Conservation (phyloP, 2,888 invertebrate species). For the Cancer borealis region DNA sequence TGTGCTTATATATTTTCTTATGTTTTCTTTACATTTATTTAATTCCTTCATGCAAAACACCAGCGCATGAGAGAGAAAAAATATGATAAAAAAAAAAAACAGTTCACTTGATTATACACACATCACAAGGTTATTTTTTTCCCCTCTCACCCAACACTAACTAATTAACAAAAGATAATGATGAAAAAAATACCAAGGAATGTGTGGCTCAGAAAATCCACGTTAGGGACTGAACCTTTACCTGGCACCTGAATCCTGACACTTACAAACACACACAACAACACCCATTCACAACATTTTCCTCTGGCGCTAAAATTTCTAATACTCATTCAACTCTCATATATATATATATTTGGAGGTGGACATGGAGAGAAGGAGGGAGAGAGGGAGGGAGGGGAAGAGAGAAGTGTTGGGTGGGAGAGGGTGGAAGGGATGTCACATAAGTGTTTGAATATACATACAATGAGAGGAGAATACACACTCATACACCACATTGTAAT, state of each 20-base stretch:
- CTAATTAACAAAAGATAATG: not conserved
- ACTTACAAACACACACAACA: not conserved
- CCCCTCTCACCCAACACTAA: not conserved
- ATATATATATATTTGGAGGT: conserved; percentile 50
- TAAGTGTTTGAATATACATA: not conserved
- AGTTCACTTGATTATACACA: not conserved
- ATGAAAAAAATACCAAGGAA: not conserved
- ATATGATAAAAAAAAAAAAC: not conserved
- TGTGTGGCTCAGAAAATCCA: not conserved
- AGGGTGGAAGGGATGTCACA: not conserved
- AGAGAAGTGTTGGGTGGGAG: not conserved
- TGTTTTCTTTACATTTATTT: not conserved
- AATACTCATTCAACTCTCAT: conserved; percentile 22
- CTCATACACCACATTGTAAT: not conserved
- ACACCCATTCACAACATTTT: not conserved
- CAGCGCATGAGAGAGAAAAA: not conserved
- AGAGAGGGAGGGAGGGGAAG: not conserved
- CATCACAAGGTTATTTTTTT: not conserved
- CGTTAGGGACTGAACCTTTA: not conserved
- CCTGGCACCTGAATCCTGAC: not conserved
- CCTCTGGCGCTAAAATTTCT: not conserved
- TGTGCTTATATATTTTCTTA: not conserved
- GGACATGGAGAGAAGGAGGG: not conserved
- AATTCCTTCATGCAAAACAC: not conserved
- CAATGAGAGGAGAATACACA: conserved; percentile 21